Percentiles rank a stretch among this genome's conserved stretches.
Conservation (phyloP, 2,797 vertebrate species). For the Eutrigla gurnardus region DNA sequence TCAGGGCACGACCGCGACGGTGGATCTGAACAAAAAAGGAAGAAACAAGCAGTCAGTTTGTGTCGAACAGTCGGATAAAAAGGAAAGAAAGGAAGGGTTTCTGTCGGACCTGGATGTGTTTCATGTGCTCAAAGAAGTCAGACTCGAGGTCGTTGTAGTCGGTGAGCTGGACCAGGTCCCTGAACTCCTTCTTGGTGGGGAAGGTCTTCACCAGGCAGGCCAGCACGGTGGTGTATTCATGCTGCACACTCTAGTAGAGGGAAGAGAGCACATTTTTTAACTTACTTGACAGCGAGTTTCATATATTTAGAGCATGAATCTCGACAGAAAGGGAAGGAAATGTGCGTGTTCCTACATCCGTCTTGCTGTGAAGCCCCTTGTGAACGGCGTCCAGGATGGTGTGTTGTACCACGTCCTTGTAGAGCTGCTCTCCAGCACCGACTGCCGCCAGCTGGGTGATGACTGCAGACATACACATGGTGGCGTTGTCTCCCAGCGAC, state of each 20-base stretch:
- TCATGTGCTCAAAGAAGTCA: slow-evolving; percentile 99
- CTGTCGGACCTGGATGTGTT: slow-evolving; percentile 94
- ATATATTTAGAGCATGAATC: neutral
- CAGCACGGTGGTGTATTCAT: slow-evolving; percentile 93
- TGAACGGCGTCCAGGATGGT: slow-evolving; percentile 90
- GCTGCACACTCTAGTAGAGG: slow-evolving; percentile 87
- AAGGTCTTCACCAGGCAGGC: slow-evolving; percentile 93
- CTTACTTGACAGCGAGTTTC: neutral
- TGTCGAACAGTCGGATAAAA: fast-evolving
- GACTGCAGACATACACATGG: slow-evolving; percentile 89
- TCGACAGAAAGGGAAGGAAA: neutral
- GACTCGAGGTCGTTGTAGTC: slow-evolving; percentile 92
- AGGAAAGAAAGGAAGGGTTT: neutral
- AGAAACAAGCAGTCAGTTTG: neutral
- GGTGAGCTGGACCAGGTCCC: slow-evolving; percentile 93
- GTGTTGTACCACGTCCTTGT: slow-evolving; percentile 89
- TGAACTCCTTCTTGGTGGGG: slow-evolving; percentile 89
- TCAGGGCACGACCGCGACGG: slow-evolving; percentile 92
- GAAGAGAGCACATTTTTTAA: neutral
- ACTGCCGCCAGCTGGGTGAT: slow-evolving; percentile 85
- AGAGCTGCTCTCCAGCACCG: slow-evolving; percentile 84
- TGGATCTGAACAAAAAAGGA: slow-evolving; percentile 79
- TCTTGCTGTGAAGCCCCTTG: slow-evolving; percentile 91
- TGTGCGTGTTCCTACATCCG: slow-evolving; percentile 83
- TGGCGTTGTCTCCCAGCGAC: slow-evolving; percentile 94